These are phyloP conservation scores for Beroe ovata DNA, from an alignment of 37 sponge, comb jelly and placozoan species.

Conservation along the genomic window DNA sequence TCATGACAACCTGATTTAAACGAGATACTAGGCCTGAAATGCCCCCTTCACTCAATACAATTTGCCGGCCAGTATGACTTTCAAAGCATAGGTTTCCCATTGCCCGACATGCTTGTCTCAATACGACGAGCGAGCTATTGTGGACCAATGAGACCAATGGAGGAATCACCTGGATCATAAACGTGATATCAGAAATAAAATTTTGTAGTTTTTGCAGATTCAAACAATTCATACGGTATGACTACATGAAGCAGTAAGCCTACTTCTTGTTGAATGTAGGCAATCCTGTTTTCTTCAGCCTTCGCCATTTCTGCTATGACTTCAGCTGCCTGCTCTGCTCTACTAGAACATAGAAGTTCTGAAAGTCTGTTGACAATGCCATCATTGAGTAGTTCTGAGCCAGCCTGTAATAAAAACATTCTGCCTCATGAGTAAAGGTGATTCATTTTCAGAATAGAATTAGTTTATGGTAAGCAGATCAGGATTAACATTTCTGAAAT, in stretches of 20 bases:
- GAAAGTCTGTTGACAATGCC: conserved; percentile 13
- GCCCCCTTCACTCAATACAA: conserved; percentile 26
- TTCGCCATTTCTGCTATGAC: conserved; percentile 61
- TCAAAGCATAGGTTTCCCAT: conserved; percentile 61
- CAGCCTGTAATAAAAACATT: conserved; percentile 1
- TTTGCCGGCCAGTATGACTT: conserved; percentile 16
- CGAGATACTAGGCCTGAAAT: neutral
- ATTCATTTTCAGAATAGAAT: no score
- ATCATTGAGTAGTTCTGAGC: conserved; percentile 24
- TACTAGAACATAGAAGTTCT: conserved; percentile 7
- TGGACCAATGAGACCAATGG: conserved; percentile 29
- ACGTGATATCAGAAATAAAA: no score
- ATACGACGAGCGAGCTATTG: neutral
- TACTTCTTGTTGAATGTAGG: conserved; percentile 31
- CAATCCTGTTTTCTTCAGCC: conserved; percentile 46
- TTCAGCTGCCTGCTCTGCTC: conserved; percentile 55
- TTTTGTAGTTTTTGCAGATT: no score
- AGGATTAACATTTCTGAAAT: no score
- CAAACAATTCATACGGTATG: no score
- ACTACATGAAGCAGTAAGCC: no score
- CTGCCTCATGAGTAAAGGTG: no score
- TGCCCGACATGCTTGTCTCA: conserved; percentile 55
- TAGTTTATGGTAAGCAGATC: no score
- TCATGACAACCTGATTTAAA: neutral
- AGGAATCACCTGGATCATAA: conserved; percentile 39